Evolutionary conservation across 2,113 vertebrate genomes (phyloP), one percentile per base, ranked within the genome.

Genomic region (Pagrus major): DNA sequence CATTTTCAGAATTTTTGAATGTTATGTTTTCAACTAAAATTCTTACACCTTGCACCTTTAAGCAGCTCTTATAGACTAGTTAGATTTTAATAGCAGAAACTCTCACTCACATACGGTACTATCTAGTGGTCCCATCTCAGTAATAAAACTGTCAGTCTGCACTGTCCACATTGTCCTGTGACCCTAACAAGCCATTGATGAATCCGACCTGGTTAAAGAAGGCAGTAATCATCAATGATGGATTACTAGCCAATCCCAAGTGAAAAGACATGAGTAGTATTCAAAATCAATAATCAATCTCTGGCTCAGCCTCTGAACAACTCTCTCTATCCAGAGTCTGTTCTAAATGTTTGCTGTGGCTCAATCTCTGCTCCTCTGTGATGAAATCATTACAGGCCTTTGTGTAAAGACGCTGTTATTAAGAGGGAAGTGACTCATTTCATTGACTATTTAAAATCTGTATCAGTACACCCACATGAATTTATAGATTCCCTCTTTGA

Each of bases 221-320:
- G 21, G 39, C 49, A 9, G 9, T 47, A 49, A 60, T 60, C 5
- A 61, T 18, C 59, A 41, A 16, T 74, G 6, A 29, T 3, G 29
- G 16, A n/a, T 63, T 21, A 27, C 35, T 18, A 20, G 4, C 5
- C 6, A 37, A 10, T 10, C 16, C 33, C 9, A 7, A 15, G 51
- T 70, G 67, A 39, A 54, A 25, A 54, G n/a, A 52, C 16, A 25
- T 9, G 8, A 25, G 15, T 16, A 25, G 15, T 16, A n/a, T 23
- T 33, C 25, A 58, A 44, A n/a, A 44, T 58, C 46, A 39, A 49
- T 41, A 39, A 39, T 74, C 58, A 41, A 52, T 23, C n/a, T 52
- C 71, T 2, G 21, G n/a, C 21, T 61, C 29, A 14, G 56, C 15
- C 16, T 61, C 16, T 52, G 44, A 63, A 39, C n/a, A 46, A 1